A percentile compares a stretch with the other conserved stretches of the same genome.
Conservation (phyloP, 2,888 invertebrate species). For the Campaea margaritaria region DNA sequence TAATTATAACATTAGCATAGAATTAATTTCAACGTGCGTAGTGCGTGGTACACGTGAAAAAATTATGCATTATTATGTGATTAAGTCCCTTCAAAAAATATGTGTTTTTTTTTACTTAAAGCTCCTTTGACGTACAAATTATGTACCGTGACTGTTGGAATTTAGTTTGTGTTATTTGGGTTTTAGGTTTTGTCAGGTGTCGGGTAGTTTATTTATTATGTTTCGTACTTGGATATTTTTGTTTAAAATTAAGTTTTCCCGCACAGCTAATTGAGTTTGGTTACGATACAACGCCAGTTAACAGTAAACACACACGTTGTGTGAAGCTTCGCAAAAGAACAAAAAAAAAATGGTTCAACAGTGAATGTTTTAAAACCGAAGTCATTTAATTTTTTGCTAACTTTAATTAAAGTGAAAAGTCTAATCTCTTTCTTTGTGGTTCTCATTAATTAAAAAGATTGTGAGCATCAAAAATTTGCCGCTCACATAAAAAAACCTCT, state of each 20-base stretch:
- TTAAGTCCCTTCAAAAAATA: conserved; percentile 5
- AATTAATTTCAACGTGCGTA: conserved; percentile 48
- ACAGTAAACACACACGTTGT: too few species aligned
- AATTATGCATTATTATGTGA: conserved; percentile 26
- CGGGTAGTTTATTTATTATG: conserved; percentile 1
- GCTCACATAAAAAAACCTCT: conserved; percentile 2
- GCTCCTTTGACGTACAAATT: conserved; percentile 4
- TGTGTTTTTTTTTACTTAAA: conserved; percentile 21
- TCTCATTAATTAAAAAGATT: not conserved
- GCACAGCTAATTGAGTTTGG: too few species aligned
- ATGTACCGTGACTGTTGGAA: conserved; percentile 2
- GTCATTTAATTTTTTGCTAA: too few species aligned
- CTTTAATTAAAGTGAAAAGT: too few species aligned
- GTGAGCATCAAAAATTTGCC: not conserved
- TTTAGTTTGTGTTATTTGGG: not conserved
- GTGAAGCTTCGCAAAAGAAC: too few species aligned
- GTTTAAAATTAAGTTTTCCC: not conserved
- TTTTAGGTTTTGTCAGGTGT: not conserved
- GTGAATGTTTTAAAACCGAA: too few species aligned
- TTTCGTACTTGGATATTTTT: not conserved
- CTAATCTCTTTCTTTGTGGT: not conserved
- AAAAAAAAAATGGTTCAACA: too few species aligned
- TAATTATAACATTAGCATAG: conserved; percentile 67
- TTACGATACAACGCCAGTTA: too few species aligned
- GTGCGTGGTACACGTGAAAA: conserved; percentile 28